Evolutionary conservation across 2,888 invertebrate genomes (phyloP).

Genomic region (Aphrophora alni): DNA sequence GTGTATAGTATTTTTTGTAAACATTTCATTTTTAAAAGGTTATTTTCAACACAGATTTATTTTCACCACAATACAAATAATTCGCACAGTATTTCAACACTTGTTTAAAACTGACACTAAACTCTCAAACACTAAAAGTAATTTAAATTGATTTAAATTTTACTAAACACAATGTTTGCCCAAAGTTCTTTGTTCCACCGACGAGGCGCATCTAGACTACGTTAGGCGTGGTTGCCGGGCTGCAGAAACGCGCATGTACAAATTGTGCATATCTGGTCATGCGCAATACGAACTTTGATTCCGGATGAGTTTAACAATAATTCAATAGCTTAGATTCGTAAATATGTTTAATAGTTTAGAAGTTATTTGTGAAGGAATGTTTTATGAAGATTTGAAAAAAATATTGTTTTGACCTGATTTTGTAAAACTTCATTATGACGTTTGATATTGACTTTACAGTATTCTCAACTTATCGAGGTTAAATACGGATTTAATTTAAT

Average conservation of each 20-base stretch:
- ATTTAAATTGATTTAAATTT: not conserved
- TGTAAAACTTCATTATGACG: no score
- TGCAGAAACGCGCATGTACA: not conserved
- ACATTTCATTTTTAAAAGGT: no score
- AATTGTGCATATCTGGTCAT: not conserved
- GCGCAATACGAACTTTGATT: not conserved
- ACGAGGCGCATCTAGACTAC: not conserved
- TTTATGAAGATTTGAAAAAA: no score
- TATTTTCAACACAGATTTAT: no score
- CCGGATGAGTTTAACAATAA: not conserved
- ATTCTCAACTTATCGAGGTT: no score
- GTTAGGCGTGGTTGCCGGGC: conserved; percentile 7
- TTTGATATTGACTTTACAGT: no score
- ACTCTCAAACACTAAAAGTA: not conserved
- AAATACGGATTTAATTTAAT: no score
- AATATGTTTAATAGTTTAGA: not conserved
- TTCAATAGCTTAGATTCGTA: not conserved
- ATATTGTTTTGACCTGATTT: no score
- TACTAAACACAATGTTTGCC: not conserved
- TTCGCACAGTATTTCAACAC: no score
- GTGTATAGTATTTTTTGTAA: no score
- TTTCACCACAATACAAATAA: no score
- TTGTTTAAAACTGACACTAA: not conserved
- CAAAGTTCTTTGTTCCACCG: not conserved
- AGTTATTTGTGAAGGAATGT: no score